A percentile compares a stretch with the other conserved stretches of the same genome.
Evolutionary conservation across 2,888 invertebrate species (phyloP).

Genomic region (Oxyteleia sp.): DNA sequence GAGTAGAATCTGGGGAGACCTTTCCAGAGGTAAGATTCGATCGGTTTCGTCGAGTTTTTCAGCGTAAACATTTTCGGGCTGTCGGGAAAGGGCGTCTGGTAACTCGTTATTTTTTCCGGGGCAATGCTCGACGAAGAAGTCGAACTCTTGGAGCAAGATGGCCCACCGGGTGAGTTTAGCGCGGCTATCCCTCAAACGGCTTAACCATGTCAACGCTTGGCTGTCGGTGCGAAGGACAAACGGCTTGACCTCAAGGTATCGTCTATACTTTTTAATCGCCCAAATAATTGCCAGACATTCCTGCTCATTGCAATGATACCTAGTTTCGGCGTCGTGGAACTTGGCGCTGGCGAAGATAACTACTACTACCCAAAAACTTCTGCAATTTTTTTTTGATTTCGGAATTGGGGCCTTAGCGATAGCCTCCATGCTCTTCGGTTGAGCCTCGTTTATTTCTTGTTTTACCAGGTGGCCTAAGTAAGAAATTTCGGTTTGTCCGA

Average conservation of each 20-base stretch:
- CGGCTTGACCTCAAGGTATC: no score
- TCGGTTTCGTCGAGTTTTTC: no score
- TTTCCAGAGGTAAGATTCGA: no score
- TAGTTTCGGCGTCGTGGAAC: slow-evolving; percentile 42
- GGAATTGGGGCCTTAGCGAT: slow-evolving; percentile 21
- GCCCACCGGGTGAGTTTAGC: no score
- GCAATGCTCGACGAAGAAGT: slow-evolving; percentile 63
- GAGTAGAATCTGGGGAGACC: no score
- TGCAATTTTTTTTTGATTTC: slow-evolving; percentile 20
- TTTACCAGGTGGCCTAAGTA: slow-evolving; percentile 75
- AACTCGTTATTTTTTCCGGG: slow-evolving; percentile 62
- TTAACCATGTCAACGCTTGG: no score
- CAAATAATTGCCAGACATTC: no score
- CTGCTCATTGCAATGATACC: no score
- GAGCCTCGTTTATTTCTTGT: not conserved
- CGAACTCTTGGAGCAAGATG: slow-evolving; percentile 40
- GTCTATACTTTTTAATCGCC: no score
- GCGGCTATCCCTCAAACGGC: not conserved
- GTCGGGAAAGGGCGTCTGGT: slow-evolving; percentile 66
- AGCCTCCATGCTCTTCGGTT: slow-evolving; percentile 16
- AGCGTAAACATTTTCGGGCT: no score
- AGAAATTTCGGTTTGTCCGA: slow-evolving; percentile 66
- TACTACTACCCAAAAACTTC: slow-evolving; percentile 28
- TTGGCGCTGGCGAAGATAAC: slow-evolving; percentile 47
- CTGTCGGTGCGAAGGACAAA: no score